Evolutionary conservation across 2,797 vertebrate species (phyloP), one percentile per base, ranked within the genome.

Genomic region (Hyperoplus immaculatus): DNA sequence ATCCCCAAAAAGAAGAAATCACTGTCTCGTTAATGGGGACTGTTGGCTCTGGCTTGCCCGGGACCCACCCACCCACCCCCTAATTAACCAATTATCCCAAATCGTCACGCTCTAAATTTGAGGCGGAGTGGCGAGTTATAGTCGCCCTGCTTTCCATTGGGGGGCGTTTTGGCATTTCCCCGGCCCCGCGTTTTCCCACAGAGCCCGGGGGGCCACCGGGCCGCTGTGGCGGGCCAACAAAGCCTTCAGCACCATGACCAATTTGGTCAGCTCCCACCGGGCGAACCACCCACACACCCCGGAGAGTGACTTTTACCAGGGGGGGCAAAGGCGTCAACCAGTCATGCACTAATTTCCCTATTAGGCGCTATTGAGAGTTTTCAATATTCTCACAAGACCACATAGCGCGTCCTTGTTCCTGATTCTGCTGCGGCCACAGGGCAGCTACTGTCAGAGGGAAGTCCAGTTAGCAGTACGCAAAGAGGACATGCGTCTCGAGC

Each of bases 291-390:
- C 96, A 95, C 95, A 94, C 85, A 90, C 86, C 88, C 87, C 59
- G 61, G 89, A 94, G 88, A 93, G 90, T 95, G 85, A 93, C 94
- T 95, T 94, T 93, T 94, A 94, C 94, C 95, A 93, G 91, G 93
- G 94, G 90, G 93, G 89, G 77, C 78, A 93, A 94, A 96, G 96
- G 96, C 96, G 96, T 94, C 93, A 94, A 96, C 95, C 95, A 96
- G 96, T 96, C 96, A 96, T 94, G 95, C 95, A 95, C 96, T 97
- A 97, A 97, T 97, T 96, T 96, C 95, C 94, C 93, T 94, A 96
- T 96, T 96, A 96, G 93, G 93, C 89, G 77, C 93, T 81, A 96
- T 96, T 96, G 95, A 96, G 84, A 81, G 84, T 87, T 83, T 92
- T 93, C 92, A 93, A 92, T 94, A 93, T 95, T 96, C 95, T 95